Percentiles rank a stretch among this genome's conserved stretches.
phyloP scores from a whole-genome alignment of 2,113 vertebrate genomes.

The Vimba vimba region DNA sequence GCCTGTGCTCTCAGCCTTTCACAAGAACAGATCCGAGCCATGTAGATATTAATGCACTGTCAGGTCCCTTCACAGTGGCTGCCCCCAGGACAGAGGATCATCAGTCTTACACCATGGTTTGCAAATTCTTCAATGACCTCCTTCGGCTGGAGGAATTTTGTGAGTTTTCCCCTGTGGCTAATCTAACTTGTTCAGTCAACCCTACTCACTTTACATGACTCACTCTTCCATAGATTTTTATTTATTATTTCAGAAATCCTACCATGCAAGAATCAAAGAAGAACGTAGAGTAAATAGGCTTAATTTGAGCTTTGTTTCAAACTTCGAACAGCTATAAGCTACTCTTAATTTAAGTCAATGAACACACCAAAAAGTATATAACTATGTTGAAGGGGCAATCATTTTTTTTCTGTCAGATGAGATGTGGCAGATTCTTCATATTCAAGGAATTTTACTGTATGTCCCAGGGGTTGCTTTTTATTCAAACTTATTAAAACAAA shows the following conservation, averaged over 20 bases:
- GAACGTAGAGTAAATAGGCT: neutral
- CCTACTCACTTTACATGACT: conserved; percentile 42
- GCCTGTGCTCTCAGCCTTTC: conserved; percentile 36
- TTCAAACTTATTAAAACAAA: neutral
- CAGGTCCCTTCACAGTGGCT: conserved; percentile 61
- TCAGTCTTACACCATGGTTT: conserved; percentile 54
- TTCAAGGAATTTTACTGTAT: neutral
- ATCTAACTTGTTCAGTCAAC: conserved; percentile 53
- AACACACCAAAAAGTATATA: neutral
- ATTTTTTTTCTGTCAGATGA: neutral
- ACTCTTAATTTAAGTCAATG: neutral
- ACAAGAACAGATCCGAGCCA: conserved; percentile 41
- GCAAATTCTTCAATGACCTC: conserved; percentile 57
- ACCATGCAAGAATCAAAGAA: neutral
- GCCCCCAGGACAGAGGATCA: conserved; percentile 55
- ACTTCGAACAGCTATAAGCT: neutral
- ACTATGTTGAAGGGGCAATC: neutral
- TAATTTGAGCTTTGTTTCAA: neutral
- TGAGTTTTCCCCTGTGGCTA: conserved; percentile 49
- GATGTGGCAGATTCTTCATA: neutral
- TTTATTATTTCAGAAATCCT: conserved; percentile 42
- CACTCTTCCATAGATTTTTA: conserved; percentile 21
- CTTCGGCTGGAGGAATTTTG: conserved; percentile 49
- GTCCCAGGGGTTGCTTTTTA: neutral
- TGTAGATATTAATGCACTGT: conserved; percentile 64